Conservation (phyloP, 2,888 invertebrate genomes). For the Lasioglossum villosulum region DNA sequence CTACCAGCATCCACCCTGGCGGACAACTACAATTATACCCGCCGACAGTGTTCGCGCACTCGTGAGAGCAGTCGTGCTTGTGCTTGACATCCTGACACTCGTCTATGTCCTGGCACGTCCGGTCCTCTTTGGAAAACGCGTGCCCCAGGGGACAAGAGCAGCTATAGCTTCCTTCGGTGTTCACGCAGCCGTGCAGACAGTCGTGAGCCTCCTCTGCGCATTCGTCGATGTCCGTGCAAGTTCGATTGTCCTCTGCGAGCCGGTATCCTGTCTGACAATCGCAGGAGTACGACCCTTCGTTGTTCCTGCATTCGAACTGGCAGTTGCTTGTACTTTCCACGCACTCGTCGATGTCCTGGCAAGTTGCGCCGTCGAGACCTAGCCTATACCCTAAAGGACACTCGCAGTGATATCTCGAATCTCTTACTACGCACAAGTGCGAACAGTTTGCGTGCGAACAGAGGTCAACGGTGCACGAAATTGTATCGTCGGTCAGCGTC, state of each 20-base stretch:
- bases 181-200: conserved; percentile 87
- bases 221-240: conserved; percentile 83
- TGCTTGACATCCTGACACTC: conserved; percentile 83
- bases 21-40: conserved; percentile 86
- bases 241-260: conserved; percentile 76
- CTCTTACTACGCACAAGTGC: conserved; percentile 73
- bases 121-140: conserved; percentile 67
- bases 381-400: conserved; percentile 85
- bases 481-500: conserved; percentile 82
- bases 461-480: conserved; percentile 69
- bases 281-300: conserved; percentile 83
- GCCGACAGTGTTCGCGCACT: conserved; percentile 86
- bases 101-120: conserved; percentile 83
- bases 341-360: conserved; percentile 83
- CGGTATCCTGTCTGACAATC: conserved; percentile 83
- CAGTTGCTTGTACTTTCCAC: conserved; percentile 69
- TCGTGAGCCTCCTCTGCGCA: conserved; percentile 78
- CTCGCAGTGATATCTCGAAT: conserved; percentile 81
- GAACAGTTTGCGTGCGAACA: conserved; percentile 78
- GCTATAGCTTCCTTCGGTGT: conserved; percentile 86
- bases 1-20: conserved; percentile 79
- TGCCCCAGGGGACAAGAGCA: conserved; percentile 85
- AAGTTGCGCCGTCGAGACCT: conserved; percentile 78
- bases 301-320: conserved; percentile 76
- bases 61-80: conserved; percentile 78